Evolutionary conservation across 2,113 vertebrate genomes (phyloP).

Genomic region (Globicephala melas): DNA sequence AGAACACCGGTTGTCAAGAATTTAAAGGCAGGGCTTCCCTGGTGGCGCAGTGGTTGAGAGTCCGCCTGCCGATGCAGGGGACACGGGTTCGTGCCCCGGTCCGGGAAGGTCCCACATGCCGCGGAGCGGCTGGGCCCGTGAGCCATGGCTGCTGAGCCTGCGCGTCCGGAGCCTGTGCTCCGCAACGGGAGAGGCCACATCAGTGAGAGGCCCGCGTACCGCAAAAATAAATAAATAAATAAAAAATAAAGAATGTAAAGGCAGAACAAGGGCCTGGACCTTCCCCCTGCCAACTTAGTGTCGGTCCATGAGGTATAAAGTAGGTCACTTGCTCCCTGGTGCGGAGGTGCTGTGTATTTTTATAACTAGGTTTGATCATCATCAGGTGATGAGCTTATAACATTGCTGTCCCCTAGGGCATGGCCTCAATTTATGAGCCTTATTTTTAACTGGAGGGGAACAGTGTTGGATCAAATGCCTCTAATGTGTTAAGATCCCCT

Average conservation of each 20-base stretch:
- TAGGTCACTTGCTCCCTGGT: neutral
- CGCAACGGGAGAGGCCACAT: too few species aligned
- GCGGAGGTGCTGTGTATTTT: conserved; percentile 49
- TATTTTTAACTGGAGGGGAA: conserved; percentile 64
- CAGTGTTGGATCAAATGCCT: conserved; percentile 17
- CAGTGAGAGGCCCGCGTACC: too few species aligned
- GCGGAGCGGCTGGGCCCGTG: too few species aligned
- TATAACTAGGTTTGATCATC: conserved; percentile 61
- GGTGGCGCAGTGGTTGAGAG: too few species aligned
- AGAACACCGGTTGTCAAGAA: neutral
- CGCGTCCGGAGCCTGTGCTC: too few species aligned
- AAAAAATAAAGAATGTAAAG: neutral
- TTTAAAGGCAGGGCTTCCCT: neutral
- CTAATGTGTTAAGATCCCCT: neutral
- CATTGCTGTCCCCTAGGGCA: conserved; percentile 56
- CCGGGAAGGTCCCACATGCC: too few species aligned
- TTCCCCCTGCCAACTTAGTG: neutral
- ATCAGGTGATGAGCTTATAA: conserved; percentile 54
- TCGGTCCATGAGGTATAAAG: neutral
- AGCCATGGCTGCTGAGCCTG: too few species aligned
- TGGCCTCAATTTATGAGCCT: conserved; percentile 68
- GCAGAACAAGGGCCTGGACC: neutral
- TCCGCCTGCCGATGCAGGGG: too few species aligned
- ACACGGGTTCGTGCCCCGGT: too few species aligned
- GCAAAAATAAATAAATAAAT: too few species aligned